phyloP scores from a whole-genome alignment of 2,113 vertebrate genomes.

The Bujurquina vittata region DNA sequence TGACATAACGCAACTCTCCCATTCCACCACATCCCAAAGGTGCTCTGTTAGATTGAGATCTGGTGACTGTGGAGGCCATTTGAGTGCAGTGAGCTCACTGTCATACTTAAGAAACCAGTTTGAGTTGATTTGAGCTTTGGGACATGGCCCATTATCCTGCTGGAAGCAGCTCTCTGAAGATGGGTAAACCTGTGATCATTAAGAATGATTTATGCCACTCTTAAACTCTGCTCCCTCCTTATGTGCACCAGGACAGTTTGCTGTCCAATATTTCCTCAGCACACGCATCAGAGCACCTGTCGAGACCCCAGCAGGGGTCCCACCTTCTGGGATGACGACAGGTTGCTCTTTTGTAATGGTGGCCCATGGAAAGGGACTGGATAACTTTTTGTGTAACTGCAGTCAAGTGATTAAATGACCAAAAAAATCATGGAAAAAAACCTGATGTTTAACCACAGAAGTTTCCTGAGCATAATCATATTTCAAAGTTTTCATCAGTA shows the following conservation, averaged over 20 bases:
- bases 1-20: neutral
- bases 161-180: neutral
- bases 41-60: neutral
- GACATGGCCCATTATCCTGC: neutral
- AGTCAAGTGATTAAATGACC: too few species aligned
- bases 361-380: fast-evolving
- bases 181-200: neutral
- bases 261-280: neutral
- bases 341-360: neutral
- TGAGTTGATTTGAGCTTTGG: neutral
- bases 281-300: neutral
- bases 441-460: neutral
- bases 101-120: fast-evolving
- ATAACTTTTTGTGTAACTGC: neutral
- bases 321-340: neutral
- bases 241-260: too few species aligned
- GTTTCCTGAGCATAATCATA: neutral
- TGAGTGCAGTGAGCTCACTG: neutral
- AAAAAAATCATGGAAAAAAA: too few species aligned
- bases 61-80: neutral
- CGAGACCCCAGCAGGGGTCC: neutral
- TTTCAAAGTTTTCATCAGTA: neutral
- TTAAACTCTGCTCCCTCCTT: neutral
- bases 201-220: neutral
- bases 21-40: neutral